Conservation (phyloP, 2,888 invertebrate species). For the Nemapogon koenigi region DNA sequence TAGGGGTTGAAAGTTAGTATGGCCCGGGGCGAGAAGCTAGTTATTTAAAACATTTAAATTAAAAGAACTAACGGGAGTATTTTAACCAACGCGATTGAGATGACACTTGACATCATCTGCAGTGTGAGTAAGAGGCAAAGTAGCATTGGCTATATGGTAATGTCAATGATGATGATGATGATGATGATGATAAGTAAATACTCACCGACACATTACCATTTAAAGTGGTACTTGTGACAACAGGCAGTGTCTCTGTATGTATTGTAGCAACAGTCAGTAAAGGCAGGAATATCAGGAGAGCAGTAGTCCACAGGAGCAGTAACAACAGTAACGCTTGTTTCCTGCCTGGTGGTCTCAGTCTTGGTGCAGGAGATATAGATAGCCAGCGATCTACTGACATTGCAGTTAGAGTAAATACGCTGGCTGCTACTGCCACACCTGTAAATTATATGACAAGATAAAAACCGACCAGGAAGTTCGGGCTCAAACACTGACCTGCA, state of each 20-base stretch:
- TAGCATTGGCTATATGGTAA: too few relatives aligned
- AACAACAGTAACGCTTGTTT: slow-evolving; percentile 70
- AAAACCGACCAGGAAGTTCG: too few relatives aligned
- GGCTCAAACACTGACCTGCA: too few relatives aligned
- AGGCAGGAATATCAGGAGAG: slow-evolving; percentile 72
- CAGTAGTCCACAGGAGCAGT: slow-evolving; percentile 69
- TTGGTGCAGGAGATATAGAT: slow-evolving; percentile 71
- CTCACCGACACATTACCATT: slow-evolving; percentile 42
- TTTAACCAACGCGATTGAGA: too few relatives aligned
- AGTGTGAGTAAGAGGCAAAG: too few relatives aligned
- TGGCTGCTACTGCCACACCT: slow-evolving; percentile 79
- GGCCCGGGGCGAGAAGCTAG: too few relatives aligned
- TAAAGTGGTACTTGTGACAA: slow-evolving; percentile 37
- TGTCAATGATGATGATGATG: too few relatives aligned
- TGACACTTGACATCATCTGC: too few relatives aligned
- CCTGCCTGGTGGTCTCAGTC: slow-evolving; percentile 67
- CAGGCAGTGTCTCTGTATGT: slow-evolving; percentile 38
- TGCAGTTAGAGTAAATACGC: slow-evolving; percentile 78
- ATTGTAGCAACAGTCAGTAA: slow-evolving; percentile 60
- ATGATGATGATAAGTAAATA: too few relatives aligned
- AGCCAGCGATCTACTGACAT: slow-evolving; percentile 81
- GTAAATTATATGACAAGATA: slow-evolving; percentile 16
- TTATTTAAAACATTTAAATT: too few relatives aligned
- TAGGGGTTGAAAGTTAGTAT: too few relatives aligned
- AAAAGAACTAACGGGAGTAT: too few relatives aligned